phyloP scores from a whole-genome alignment of 2,888 invertebrate genomes.

The Drosophila siamana region DNA sequence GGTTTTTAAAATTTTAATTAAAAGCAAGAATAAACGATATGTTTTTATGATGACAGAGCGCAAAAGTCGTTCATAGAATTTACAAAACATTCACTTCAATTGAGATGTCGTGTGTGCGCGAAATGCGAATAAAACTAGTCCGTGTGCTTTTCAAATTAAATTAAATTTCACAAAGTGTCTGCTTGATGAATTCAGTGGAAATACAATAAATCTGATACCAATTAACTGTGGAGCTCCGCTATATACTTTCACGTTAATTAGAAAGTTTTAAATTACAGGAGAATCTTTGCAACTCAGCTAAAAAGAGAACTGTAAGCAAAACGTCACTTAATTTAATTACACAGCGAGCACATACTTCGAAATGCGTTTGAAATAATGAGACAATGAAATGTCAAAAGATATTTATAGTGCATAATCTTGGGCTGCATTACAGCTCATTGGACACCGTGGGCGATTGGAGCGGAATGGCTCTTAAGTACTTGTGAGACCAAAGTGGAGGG shows the following conservation, averaged over 20 bases:
- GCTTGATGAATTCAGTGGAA: background rate
- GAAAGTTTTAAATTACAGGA: background rate
- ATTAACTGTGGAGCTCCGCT: background rate
- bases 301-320: background rate
- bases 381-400: slow-evolving; percentile 32
- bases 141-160: background rate
- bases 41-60: slow-evolving; percentile 13
- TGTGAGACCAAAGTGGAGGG: background rate
- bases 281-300: background rate
- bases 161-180: background rate
- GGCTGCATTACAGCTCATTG: slow-evolving; percentile 53
- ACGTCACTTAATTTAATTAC: slow-evolving; percentile 42
- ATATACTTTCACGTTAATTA: background rate
- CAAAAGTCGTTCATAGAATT: slow-evolving; percentile 2
- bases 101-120: background rate
- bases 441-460: slow-evolving; percentile 6
- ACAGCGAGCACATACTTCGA: slow-evolving; percentile 2
- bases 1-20: slow-evolving; percentile 66
- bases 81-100: background rate
- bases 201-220: background rate
- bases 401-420: slow-evolving; percentile 49
- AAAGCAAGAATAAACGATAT: slow-evolving; percentile 49
- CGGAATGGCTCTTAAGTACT: slow-evolving; percentile 3
- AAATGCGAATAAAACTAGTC: background rate
- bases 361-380: slow-evolving; percentile 30